phyloP scores from a whole-genome alignment of 2,113 vertebrate genomes.

The Caracal caracal region DNA sequence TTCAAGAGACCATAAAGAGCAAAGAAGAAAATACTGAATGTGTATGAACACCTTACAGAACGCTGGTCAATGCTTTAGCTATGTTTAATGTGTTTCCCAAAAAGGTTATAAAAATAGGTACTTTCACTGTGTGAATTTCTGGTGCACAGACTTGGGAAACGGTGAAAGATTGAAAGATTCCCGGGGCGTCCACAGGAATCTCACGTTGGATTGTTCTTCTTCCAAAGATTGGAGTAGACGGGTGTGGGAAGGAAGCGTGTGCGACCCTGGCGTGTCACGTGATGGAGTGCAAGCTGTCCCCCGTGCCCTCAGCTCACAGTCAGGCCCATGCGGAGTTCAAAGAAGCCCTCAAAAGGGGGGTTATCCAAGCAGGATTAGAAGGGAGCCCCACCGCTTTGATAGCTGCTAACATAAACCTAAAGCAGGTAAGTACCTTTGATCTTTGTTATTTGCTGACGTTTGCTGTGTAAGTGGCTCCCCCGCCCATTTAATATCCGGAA shows the following conservation, averaged over 20 bases:
- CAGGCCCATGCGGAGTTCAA: slow-evolving; percentile 76
- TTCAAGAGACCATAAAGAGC: background rate
- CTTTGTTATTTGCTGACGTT: background rate
- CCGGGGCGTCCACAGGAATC: background rate
- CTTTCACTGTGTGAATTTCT: background rate
- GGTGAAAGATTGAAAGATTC: background rate
- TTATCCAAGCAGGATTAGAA: slow-evolving; percentile 77
- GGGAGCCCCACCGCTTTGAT: slow-evolving; percentile 76
- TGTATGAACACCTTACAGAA: background rate
- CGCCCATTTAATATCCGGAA: background rate
- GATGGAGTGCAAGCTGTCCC: slow-evolving; percentile 63
- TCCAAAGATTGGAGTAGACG: slow-evolving; percentile 82
- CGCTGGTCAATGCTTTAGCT: background rate
- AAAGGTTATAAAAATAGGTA: background rate
- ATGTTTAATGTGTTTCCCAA: background rate
- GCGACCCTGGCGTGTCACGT: slow-evolving; percentile 79
- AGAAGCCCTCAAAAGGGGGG: slow-evolving; percentile 81
- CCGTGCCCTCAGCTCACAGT: slow-evolving; percentile 61
- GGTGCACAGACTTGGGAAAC: background rate
- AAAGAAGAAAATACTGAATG: background rate
- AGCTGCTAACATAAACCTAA: slow-evolving; percentile 68
- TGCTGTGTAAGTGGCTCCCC: background rate
- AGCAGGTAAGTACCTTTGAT: slow-evolving; percentile 70
- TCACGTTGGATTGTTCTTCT: background rate
- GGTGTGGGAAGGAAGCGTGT: slow-evolving; percentile 82